Evolutionary conservation across 1,140 invertebrate genomes (phyloP).

Genomic region (Dendrolimus kikuchii): DNA sequence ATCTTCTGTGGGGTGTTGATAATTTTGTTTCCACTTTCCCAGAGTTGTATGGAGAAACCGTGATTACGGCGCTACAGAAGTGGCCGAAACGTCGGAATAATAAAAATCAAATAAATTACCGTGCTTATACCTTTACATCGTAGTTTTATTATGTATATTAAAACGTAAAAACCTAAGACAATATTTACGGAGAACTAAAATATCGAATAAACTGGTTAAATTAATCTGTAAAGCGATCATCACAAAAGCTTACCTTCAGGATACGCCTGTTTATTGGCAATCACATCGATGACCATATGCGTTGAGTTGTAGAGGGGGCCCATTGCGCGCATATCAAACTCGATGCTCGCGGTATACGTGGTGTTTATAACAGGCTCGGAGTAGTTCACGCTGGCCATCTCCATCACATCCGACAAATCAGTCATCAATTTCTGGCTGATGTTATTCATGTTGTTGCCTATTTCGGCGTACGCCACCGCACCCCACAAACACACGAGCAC

Average conservation of each 20-base stretch:
- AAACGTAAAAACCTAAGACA: too few relatives aligned
- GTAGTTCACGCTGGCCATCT: constrained; percentile 53
- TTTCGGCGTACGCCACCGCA: constrained; percentile 28
- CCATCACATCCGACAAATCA: constrained; percentile 44
- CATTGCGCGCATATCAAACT: constrained; percentile 79
- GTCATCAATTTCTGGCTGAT: constrained; percentile 34
- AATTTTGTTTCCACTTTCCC: too few relatives aligned
- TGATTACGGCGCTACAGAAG: too few relatives aligned
- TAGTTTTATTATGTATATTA: too few relatives aligned
- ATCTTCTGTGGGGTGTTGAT: too few relatives aligned
- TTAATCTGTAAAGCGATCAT: too few relatives aligned
- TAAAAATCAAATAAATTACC: too few relatives aligned
- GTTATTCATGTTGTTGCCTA: constrained; percentile 31
- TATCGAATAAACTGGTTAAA: too few relatives aligned
- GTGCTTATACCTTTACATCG: too few relatives aligned
- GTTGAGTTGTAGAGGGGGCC: constrained; percentile 78
- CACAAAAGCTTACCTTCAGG: constrained; percentile 49
- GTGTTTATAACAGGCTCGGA: constrained; percentile 56
- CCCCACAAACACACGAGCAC: constrained; percentile 24
- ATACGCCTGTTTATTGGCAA: constrained; percentile 60
- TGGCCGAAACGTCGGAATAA: too few relatives aligned
- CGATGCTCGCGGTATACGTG: constrained; percentile 73
- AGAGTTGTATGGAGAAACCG: too few relatives aligned
- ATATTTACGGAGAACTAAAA: too few relatives aligned
- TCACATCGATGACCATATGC: constrained; percentile 75